Percentiles rank a stretch among this genome's conserved stretches.
phyloP scores from a whole-genome alignment of 2,888 invertebrate genomes.

The Volucella bombylans region DNA sequence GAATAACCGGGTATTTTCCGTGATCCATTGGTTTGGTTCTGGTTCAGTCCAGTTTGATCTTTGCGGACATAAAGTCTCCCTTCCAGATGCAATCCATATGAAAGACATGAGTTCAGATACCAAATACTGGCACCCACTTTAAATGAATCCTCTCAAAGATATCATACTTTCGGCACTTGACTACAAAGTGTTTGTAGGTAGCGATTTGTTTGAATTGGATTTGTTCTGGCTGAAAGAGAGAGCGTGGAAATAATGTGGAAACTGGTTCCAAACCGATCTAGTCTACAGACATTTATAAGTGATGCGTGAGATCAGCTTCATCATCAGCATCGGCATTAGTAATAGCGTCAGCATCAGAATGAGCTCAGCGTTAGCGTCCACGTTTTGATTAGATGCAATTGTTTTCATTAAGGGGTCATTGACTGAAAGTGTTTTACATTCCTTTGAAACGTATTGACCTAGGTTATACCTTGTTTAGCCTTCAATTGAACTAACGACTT shows the following conservation, averaged over 20 bases:
- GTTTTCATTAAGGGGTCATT: slow-evolving; percentile 12
- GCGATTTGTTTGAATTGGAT: background rate
- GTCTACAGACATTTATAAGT: slow-evolving; percentile 15
- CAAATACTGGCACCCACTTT: too few species aligned
- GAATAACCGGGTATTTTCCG: slow-evolving; percentile 14
- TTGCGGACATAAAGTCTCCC: slow-evolving; percentile 19
- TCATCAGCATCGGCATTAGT: too few species aligned
- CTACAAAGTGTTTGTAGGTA: too few species aligned
- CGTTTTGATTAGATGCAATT: background rate
- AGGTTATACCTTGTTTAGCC: background rate
- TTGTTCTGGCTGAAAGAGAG: background rate
- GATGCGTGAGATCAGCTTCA: background rate
- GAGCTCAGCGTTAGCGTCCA: background rate
- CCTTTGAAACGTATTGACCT: background rate
- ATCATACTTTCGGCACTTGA: background rate
- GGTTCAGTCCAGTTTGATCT: slow-evolving; percentile 50
- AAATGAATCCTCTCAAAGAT: background rate
- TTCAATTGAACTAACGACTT: background rate
- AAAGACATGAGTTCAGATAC: too few species aligned
- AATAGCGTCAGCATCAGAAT: too few species aligned
- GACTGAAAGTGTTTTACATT: background rate
- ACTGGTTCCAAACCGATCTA: slow-evolving; percentile 43
- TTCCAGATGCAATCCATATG: background rate
- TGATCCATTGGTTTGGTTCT: slow-evolving; percentile 32
- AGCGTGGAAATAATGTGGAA: background rate